Conservation (phyloP, 2,888 invertebrate species). For the Cryptus armator region DNA sequence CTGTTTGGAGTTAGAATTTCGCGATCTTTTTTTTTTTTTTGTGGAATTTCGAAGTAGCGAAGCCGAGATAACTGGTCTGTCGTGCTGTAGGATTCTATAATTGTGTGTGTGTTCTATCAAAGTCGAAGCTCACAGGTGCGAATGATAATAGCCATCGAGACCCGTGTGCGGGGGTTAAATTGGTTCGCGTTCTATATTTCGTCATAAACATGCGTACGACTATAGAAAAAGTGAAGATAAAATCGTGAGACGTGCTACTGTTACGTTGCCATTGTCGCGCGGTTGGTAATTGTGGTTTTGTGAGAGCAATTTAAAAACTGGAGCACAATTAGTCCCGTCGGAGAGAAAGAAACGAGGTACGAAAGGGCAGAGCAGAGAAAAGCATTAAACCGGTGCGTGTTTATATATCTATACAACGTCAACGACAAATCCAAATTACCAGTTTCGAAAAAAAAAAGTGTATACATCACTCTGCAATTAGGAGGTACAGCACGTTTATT, state of each 20-base stretch:
- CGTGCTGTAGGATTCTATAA: not conserved
- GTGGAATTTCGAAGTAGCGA: not conserved
- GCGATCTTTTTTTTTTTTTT: not conserved
- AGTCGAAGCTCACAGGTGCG: not conserved
- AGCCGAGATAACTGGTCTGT: not conserved
- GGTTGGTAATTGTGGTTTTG: slow-evolving; percentile 13
- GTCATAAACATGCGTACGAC: not conserved
- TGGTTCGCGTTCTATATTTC: not conserved
- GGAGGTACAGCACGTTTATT: not conserved
- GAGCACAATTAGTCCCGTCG: slow-evolving; percentile 28
- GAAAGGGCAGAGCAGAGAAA: slow-evolving; percentile 1
- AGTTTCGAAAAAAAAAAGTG: not conserved
- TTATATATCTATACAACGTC: not conserved
- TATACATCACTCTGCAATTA: not conserved
- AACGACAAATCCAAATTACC: not conserved
- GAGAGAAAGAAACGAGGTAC: slow-evolving; percentile 3
- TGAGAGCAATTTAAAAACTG: slow-evolving; percentile 31
- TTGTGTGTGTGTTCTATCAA: not conserved
- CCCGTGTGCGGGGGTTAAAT: not conserved
- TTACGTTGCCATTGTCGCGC: not conserved
- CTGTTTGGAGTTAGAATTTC: not conserved
- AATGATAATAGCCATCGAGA: not conserved
- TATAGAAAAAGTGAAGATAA: not conserved
- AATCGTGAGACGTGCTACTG: not conserved
- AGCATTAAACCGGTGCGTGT: slow-evolving; percentile 22